These are phyloP conservation scores for Drosophila rubida DNA, from an alignment of 2,888 invertebrate genomes.

Conservation along the genomic window DNA sequence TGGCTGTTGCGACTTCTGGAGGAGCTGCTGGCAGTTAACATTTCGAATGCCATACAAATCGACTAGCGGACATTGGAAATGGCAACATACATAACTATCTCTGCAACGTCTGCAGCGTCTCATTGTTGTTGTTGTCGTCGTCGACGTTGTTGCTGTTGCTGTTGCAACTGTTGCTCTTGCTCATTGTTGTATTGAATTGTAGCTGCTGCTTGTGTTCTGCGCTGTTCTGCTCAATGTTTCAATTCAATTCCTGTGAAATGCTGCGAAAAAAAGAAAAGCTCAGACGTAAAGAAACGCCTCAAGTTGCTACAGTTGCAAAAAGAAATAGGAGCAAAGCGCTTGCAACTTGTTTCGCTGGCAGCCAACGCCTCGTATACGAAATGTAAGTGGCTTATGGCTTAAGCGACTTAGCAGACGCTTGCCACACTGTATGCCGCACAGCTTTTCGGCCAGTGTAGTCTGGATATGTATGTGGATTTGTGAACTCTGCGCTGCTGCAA, in stretches of 20 bases:
- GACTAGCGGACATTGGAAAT: slow-evolving; percentile 74
- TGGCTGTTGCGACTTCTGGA: slow-evolving; percentile 45
- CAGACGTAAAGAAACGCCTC: not conserved
- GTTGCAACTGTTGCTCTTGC: slow-evolving; percentile 38
- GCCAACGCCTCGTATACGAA: slow-evolving; percentile 41
- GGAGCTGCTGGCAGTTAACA: slow-evolving; percentile 72
- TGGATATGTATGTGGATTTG: slow-evolving; percentile 28
- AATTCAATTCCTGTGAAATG: slow-evolving; percentile 72
- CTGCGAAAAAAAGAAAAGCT: slow-evolving; percentile 23
- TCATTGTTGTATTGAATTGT: slow-evolving; percentile 75
- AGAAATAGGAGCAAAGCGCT: not conserved
- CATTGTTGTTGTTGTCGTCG: not conserved
- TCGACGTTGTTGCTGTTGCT: slow-evolving; percentile 41
- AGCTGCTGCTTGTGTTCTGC: slow-evolving; percentile 66
- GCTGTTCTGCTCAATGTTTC: slow-evolving; percentile 69
- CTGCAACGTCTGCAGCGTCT: slow-evolving; percentile 29
- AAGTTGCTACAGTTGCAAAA: slow-evolving; percentile 31
- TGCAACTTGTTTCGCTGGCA: not conserved
- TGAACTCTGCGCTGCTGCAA: slow-evolving; percentile 2
- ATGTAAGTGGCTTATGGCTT: slow-evolving; percentile 21
- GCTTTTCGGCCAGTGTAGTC: slow-evolving; percentile 45
- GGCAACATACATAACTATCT: slow-evolving; percentile 57
- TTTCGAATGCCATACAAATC: slow-evolving; percentile 80
- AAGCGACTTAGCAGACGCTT: slow-evolving; percentile 14
- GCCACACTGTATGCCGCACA: not conserved